Evolutionary conservation across 1,140 invertebrate species (phyloP).

Genomic region (Olivierus martensii): DNA sequence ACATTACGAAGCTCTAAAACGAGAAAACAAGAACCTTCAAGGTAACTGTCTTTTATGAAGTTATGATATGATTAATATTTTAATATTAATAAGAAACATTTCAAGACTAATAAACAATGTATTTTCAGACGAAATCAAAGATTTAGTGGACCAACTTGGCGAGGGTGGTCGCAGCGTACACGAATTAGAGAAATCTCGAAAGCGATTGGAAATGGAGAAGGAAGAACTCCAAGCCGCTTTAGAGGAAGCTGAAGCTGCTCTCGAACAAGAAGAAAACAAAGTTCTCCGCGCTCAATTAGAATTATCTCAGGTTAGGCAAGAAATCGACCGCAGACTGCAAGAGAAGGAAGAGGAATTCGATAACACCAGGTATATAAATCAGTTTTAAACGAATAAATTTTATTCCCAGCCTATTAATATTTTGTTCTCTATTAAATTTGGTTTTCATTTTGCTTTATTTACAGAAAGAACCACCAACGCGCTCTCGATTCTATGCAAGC

Average conservation of each 20-base stretch:
- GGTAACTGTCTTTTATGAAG: not conserved
- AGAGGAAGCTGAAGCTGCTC: slow-evolving; percentile 95
- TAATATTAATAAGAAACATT: not conserved
- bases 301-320: slow-evolving; percentile 91
- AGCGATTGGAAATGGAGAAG: slow-evolving; percentile 96
- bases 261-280: slow-evolving; percentile 98
- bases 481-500: slow-evolving; percentile 99
- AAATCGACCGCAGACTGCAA: slow-evolving; percentile 96
- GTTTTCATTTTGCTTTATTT: not conserved
- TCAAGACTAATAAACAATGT: not conserved
- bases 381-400: not conserved
- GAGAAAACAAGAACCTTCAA: slow-evolving; percentile 98
- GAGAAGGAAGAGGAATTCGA: slow-evolving; percentile 99
- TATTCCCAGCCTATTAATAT: no score
- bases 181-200: slow-evolving; percentile 96
- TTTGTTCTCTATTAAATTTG: not conserved
- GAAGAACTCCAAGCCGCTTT: slow-evolving; percentile 97
- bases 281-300: slow-evolving; percentile 93
- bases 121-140: slow-evolving; percentile 80
- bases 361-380: slow-evolving; percentile 54
- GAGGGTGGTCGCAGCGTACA: slow-evolving; percentile 89
- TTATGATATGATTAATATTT: not conserved
- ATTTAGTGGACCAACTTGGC: slow-evolving; percentile 94
- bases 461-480: slow-evolving; percentile 94
- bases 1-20: slow-evolving; percentile 89